Evolutionary conservation across 2,888 invertebrate species (phyloP).

Genomic region (Lithosia quadra): DNA sequence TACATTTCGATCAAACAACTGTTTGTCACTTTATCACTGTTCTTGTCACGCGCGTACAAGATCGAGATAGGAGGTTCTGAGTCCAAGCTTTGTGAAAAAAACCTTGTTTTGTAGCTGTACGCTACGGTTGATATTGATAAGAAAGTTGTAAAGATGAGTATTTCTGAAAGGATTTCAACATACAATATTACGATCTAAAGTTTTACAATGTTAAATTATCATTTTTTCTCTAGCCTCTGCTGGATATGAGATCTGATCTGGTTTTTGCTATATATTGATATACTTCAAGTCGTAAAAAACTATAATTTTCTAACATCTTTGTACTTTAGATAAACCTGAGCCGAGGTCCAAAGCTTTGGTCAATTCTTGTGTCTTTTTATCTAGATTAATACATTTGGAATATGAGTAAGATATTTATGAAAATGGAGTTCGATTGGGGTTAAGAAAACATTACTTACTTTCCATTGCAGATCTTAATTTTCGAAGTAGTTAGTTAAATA

Average conservation of each 20-base stretch:
- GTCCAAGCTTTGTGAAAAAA: constrained; percentile 73
- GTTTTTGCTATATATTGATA: background rate
- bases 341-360: background rate
- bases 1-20: constrained; percentile 81
- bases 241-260: background rate
- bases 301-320: no score
- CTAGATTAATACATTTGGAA: background rate
- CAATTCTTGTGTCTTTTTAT: background rate
- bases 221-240: background rate
- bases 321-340: no score
- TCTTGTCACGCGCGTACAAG: constrained; percentile 77
- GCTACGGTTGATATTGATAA: constrained; percentile 61
- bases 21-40: constrained; percentile 74
- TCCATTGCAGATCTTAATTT: constrained; percentile 34
- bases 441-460: constrained; percentile 39
- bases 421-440: background rate
- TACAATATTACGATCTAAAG: constrained; percentile 29
- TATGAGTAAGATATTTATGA: background rate
- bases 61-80: constrained; percentile 77
- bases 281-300: no score
- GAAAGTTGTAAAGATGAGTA: constrained; percentile 59
- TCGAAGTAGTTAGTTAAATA: constrained; percentile 16
- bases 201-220: background rate
- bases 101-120: constrained; percentile 66
- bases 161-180: constrained; percentile 69